These are phyloP conservation scores for Galeruca laticollis DNA, from an alignment of 2,888 invertebrate genomes.

Conservation along the genomic window DNA sequence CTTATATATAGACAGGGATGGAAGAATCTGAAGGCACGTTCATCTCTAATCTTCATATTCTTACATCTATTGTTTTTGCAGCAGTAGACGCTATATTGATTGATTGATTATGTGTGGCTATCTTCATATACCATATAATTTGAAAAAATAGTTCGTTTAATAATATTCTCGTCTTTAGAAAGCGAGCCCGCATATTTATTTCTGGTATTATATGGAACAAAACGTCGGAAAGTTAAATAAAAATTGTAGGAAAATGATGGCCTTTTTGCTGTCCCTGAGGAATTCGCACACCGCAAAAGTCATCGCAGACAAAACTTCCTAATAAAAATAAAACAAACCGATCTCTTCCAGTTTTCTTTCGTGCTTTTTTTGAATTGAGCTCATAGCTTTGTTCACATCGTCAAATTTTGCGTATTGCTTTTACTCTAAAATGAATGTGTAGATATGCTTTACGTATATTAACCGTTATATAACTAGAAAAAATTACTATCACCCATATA, in stretches of 20 bases:
- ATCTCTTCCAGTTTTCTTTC: neutral
- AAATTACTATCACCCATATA: no score
- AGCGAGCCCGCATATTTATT: slow-evolving; percentile 1
- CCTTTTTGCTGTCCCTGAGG: slow-evolving; percentile 13
- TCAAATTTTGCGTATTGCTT: no score
- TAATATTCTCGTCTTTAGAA: neutral
- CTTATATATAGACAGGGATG: no score
- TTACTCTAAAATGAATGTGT: neutral
- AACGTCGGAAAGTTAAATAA: slow-evolving; percentile 22
- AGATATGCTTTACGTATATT: neutral
- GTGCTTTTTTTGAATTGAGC: slow-evolving; percentile 3
- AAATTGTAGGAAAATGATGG: slow-evolving; percentile 25
- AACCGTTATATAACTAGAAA: no score
- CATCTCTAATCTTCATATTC: no score
- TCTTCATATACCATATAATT: no score
- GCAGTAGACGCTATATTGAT: no score
- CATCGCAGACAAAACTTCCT: slow-evolving; percentile 19
- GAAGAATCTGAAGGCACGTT: no score
- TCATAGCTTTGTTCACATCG: neutral
- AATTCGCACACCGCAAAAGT: slow-evolving; percentile 29
- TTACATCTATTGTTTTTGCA: no score
- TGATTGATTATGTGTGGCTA: no score
- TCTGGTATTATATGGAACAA: slow-evolving; percentile 15
- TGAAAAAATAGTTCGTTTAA: neutral
- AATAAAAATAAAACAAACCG: slow-evolving; percentile 29